Percentiles rank a stretch among this genome's conserved stretches.
phyloP scores from a whole-genome alignment of 2,113 vertebrate species.

The Colinus virginianus region DNA sequence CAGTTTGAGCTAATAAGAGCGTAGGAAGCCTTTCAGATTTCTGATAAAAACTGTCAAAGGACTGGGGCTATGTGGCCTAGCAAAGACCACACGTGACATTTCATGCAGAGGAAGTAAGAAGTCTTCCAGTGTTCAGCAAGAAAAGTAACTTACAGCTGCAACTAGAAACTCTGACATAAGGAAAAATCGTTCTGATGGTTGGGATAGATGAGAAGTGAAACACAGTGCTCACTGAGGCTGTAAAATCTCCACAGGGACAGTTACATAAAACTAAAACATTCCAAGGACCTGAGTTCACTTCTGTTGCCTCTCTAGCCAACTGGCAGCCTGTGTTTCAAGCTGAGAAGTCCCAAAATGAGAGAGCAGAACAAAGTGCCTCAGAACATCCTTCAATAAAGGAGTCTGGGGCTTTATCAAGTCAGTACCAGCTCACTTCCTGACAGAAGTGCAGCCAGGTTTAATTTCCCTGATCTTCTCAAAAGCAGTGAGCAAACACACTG shows the following conservation, averaged over 20 bases:
- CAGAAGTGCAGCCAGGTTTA: not conserved
- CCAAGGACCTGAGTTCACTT: not conserved
- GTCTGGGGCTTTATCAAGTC: not conserved
- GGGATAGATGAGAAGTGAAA: not conserved
- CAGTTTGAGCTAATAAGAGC: not conserved
- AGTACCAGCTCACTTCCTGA: not conserved
- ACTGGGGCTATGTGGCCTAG: not conserved
- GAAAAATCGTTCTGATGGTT: not conserved
- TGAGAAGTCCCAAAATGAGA: not conserved
- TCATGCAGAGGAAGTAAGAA: not conserved
- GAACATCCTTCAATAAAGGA: not conserved
- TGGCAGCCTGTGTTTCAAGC: not conserved
- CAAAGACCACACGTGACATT: not conserved
- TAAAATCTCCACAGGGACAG: not conserved
- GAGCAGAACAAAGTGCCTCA: not conserved
- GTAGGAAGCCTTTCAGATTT: not conserved
- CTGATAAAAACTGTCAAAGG: not conserved
- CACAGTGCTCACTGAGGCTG: fast-evolving
- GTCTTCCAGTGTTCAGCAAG: not conserved
- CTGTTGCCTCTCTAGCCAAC: not conserved
- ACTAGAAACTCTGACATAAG: not conserved
- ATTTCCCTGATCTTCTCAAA: not conserved
- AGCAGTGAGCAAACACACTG: not conserved
- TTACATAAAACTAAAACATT: not conserved
- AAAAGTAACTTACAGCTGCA: not conserved